Base-by-base conservation (phyloP, 2,113 vertebrate species). In the Lagopus leucura region DNA sequence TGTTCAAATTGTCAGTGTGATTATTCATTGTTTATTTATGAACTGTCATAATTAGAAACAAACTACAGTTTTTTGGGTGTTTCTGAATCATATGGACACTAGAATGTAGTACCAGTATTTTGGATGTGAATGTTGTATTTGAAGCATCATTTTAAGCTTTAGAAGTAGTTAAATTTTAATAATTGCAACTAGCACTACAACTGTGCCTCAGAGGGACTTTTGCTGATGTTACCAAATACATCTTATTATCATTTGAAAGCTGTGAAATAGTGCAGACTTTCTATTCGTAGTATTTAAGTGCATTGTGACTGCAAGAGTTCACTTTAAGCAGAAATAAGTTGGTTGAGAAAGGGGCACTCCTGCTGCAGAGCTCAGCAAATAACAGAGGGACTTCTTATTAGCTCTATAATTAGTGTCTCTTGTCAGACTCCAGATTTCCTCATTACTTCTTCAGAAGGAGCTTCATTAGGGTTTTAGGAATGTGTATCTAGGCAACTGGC, bases 361-460 rank as follows among this genome's bases (percentile, higher is more conserved):
- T 93, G 82, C n/a, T 88, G 28, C 79, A 91, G 91, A 91, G 40
- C 34, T 92, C 77, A 45, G 19, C 95, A 92, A 95, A 92, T 75
- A 91, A 89, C 63, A 45, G 63, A 91, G 64, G 28, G 13, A 12
- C 42, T 89, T 82, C 90, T 91, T 94, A 91, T 94, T 88, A 92
- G 88, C 32, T 70, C 61, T 86, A 13, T 96, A 83, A 90, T 85
- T 97, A 97, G 97, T 97, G 95, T 76, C 61, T 82, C 25, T 24
- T 94, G 95, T 93, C 94, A 94, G 77, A 91, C 79, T 83, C 89
- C 67, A 89, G 90, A 92, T 82, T 94, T 93, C 90, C 82, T 94
- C 95, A 64, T 97, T 92, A 84, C 65, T 43, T 5, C 58, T 93
- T 96, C 89, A 60, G 21, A 67, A 77, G 95, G 88, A 73, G 28